These are phyloP conservation scores for Kryptolebias marmoratus DNA, from an alignment of 2,113 vertebrate genomes.

Conservation along the genomic window DNA sequence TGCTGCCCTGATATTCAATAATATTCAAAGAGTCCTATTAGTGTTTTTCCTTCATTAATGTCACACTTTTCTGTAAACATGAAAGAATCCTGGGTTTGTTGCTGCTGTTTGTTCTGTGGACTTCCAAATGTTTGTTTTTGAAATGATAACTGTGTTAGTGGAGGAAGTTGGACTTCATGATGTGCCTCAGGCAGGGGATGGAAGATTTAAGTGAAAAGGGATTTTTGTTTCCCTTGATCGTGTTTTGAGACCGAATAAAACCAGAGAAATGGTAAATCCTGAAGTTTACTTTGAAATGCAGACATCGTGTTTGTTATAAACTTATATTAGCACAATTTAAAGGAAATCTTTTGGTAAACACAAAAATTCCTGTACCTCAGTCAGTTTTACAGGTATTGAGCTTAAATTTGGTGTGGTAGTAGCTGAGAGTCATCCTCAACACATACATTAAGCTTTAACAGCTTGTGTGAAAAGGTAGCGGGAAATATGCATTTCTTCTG, in stretches of 20 bases:
- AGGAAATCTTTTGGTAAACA: too few species aligned
- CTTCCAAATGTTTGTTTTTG: conserved; percentile 1
- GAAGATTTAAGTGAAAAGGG: conserved; percentile 61
- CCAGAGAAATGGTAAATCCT: conserved; percentile 35
- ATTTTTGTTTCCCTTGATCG: conserved; percentile 59
- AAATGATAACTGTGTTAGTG: conserved; percentile 44
- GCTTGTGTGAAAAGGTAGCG: too few species aligned
- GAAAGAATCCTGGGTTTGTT: background rate
- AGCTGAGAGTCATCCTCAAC: too few species aligned
- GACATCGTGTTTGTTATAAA: background rate
- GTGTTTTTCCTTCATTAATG: background rate
- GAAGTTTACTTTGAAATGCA: background rate
- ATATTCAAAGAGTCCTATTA: conserved; percentile 21
- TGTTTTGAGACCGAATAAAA: conserved; percentile 64
- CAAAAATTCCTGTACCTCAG: too few species aligned
- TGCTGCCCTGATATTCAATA: background rate
- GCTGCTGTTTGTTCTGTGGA: conserved; percentile 16
- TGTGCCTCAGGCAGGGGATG: conserved; percentile 42
- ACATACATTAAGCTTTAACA: too few species aligned
- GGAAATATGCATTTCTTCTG: too few species aligned
- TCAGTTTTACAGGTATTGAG: too few species aligned
- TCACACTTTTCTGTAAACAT: background rate
- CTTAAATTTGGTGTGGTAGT: too few species aligned
- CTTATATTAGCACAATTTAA: too few species aligned
- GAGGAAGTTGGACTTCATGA: conserved; percentile 40